Evolutionary conservation across 2,113 vertebrate species (phyloP).

Genomic region (Cinclus cinclus): DNA sequence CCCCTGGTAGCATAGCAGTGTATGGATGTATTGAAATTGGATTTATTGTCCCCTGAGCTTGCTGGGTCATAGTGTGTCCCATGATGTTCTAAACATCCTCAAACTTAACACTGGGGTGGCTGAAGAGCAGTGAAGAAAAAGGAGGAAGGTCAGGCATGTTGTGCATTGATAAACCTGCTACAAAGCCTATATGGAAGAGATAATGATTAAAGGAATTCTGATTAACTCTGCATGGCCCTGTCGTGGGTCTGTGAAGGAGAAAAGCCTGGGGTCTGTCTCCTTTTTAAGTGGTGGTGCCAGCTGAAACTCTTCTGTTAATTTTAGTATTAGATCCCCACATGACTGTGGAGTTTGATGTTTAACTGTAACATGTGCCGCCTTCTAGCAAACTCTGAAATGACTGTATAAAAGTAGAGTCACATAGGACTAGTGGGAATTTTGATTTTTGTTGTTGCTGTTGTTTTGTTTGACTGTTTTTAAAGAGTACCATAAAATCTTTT

Average conservation of each 20-base stretch:
- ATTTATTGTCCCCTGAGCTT: background rate
- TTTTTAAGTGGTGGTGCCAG: background rate
- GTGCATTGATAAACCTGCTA: background rate
- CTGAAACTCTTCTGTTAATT: background rate
- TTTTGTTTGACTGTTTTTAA: background rate
- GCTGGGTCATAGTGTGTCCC: background rate
- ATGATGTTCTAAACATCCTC: background rate
- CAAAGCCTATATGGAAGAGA: background rate
- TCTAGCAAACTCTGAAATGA: background rate
- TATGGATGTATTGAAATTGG: background rate
- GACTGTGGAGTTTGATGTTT: background rate
- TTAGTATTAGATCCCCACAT: background rate
- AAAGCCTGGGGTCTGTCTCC: background rate
- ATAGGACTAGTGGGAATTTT: background rate
- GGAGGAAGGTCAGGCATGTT: background rate
- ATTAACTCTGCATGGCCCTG: background rate
- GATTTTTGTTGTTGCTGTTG: background rate
- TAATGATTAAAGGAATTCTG: background rate
- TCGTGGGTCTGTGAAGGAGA: background rate
- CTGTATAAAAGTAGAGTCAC: background rate
- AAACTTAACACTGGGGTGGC: background rate
- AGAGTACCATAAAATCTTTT: background rate
- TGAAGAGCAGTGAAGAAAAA: background rate
- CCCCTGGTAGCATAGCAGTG: background rate
- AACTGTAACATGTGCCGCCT: background rate